Evolutionary conservation across 1,140 invertebrate genomes (phyloP).

Genomic region (Popillia japonica): DNA sequence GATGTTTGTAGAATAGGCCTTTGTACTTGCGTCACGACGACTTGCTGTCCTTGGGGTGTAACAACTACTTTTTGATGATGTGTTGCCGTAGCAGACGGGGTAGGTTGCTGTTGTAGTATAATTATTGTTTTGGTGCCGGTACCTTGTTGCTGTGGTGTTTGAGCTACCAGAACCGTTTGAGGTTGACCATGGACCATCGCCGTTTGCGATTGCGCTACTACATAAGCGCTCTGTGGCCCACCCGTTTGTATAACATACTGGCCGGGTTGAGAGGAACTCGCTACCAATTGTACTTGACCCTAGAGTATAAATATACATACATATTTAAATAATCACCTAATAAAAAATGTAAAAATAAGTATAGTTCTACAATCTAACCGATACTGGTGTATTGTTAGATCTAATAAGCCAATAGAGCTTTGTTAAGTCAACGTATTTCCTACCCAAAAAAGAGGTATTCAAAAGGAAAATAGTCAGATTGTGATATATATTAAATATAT

Average conservation of each 20-base stretch:
- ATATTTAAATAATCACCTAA: too few species aligned
- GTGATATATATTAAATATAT: too few species aligned
- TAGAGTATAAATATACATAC: background rate
- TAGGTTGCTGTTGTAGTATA: constrained; percentile 71
- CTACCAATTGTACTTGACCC: constrained; percentile 57
- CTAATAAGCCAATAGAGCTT: too few species aligned
- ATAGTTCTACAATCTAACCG: too few species aligned
- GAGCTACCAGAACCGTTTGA: constrained; percentile 70
- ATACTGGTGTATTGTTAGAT: too few species aligned
- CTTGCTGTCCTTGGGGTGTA: constrained; percentile 72
- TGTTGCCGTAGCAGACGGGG: constrained; percentile 46
- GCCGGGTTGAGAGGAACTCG: constrained; percentile 54
- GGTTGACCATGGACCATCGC: constrained; percentile 69
- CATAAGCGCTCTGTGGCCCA: constrained; percentile 66
- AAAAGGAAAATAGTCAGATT: too few species aligned
- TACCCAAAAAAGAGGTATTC: too few species aligned
- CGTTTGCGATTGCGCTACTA: constrained; percentile 71
- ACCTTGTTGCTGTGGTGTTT: constrained; percentile 69
- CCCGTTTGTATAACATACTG: constrained; percentile 67
- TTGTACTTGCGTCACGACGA: constrained; percentile 67
- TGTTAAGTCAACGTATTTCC: too few species aligned
- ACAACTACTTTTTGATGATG: constrained; percentile 66
- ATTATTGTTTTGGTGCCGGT: constrained; percentile 75
- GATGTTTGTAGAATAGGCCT: constrained; percentile 65
- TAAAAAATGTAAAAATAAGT: too few species aligned